Percentiles rank a stretch among this genome's conserved stretches.
phyloP scores from a whole-genome alignment of 1,140 invertebrate genomes.

The Holcopasites calliopsidis region DNA sequence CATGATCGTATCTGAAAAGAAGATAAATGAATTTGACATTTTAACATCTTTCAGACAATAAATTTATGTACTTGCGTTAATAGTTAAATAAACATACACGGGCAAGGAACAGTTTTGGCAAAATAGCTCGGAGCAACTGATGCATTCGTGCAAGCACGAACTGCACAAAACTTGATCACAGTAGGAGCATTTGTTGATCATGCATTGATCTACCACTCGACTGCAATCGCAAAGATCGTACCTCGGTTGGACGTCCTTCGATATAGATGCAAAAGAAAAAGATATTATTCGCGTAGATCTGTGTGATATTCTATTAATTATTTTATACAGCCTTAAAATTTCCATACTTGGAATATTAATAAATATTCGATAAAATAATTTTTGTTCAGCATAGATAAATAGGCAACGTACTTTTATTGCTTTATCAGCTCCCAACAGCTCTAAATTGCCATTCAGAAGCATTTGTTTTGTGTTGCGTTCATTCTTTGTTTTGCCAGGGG shows the following conservation, averaged over 20 bases:
- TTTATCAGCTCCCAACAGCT: conserved; percentile 53
- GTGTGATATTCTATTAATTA: neutral
- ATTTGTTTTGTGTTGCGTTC: conserved; percentile 63
- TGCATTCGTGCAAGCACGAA: conserved; percentile 56
- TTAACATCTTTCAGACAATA: too few species aligned
- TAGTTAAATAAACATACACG: conserved; percentile 53
- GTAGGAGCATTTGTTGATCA: conserved; percentile 59
- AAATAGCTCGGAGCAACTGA: conserved; percentile 61
- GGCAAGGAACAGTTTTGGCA: conserved; percentile 68
- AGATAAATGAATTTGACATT: neutral
- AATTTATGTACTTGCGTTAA: too few species aligned
- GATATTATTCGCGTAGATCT: neutral
- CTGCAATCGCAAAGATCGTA: conserved; percentile 56
- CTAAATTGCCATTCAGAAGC: conserved; percentile 63
- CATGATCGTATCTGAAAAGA: conserved; percentile 59
- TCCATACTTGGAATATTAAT: neutral
- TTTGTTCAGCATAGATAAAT: neutral
- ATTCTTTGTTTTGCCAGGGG: conserved; percentile 31
- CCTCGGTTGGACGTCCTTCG: conserved; percentile 39
- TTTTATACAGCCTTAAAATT: neutral
- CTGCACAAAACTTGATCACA: conserved; percentile 65
- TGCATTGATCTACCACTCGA: conserved; percentile 39
- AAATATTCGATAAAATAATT: neutral
- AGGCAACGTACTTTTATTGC: conserved; percentile 51
- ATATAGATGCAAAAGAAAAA: conserved; percentile 12